Percentiles rank a stretch among this genome's conserved stretches.
Conservation (phyloP, 2,113 vertebrate species). For the Butorides virescens region DNA sequence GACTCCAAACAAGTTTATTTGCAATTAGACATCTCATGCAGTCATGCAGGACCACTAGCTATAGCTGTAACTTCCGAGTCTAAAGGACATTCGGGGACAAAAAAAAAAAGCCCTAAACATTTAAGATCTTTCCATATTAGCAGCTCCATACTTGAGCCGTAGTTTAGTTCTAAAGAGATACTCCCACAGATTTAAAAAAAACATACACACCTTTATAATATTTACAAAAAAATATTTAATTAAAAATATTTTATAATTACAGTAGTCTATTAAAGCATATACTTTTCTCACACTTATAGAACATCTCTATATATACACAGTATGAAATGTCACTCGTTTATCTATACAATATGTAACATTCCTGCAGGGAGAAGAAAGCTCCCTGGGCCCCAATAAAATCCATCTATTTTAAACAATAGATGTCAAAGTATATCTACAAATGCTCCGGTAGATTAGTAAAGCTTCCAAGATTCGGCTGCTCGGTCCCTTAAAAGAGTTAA, state of each 20-base stretch:
- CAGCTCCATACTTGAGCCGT: constrained; percentile 66
- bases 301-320: constrained; percentile 97
- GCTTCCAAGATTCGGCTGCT: constrained; percentile 86
- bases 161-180: constrained; percentile 67
- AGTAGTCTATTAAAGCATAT: constrained; percentile 99
- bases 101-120: constrained; percentile 54
- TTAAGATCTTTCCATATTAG: constrained; percentile 55
- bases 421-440: constrained; percentile 87
- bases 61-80: constrained; percentile 52
- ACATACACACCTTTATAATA: constrained; percentile 84
- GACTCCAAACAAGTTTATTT: constrained; percentile 77
- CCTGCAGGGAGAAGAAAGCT: constrained; percentile 83
- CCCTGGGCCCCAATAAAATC: constrained; percentile 86
- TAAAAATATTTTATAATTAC: constrained; percentile 99
- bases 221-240: constrained; percentile 99
- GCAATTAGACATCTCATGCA: constrained; percentile 80
- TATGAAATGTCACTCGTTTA: constrained; percentile 90
- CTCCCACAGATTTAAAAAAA: constrained; percentile 77
- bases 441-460: constrained; percentile 91
- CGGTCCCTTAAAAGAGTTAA: constrained; percentile 72
- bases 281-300: constrained; percentile 98
- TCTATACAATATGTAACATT: constrained; percentile 97
- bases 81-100: constrained; percentile 52
- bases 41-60: constrained; percentile 77
- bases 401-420: constrained; percentile 99